Evolutionary conservation across 2,888 invertebrate genomes (phyloP), one percentile per base, ranked within the genome.

Genomic region (Acanthococcus lagerstroemiae): DNA sequence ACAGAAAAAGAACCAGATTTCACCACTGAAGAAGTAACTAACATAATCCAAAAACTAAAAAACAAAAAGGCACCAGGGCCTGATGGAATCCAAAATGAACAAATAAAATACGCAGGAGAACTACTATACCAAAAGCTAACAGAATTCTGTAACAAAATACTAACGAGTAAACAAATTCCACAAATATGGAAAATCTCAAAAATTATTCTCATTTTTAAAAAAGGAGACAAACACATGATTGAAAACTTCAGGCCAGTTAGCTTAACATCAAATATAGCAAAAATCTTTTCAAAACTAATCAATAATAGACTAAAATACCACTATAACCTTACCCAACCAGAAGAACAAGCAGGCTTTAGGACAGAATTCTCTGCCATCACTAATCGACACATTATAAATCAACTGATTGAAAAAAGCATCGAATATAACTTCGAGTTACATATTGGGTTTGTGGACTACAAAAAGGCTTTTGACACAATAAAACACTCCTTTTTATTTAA

Each of bases 161-260:
- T 58, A 26, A 52, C 46, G 5, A 52, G 19, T 44, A 21, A 50
- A 27, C 26, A 66, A 52, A 21, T 46, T 26, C 19, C 56, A 56
- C 25, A 66, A 21, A n/a, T 45, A 19, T 66, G 56, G 56, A 56
- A 56, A 7, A 48, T 26, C 19, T 44, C 58, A 27, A 58, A 58
- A n/a, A 30, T 58, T 19, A 46, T 46, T 25, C 52, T 37, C 9
- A 50, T 66, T 24, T 66, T 52, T 52, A 66, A 66, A 48, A 66
- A 66, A 60, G 58, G 52, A 19, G 58, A 66, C 52, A 58, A 46
- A 37, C 24, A 46, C 19, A 58, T 50, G 37, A 48, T 48, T n/a
- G 15, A 55, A n/a, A 55, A 55, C 22, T 56, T 56, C 46, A 57
- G 50, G 26, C 46, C 55, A 45, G 50, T 66, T 52, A 58, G 57